Conservation (phyloP, 1,140 invertebrate species). For the Zaprionus tsacasi region DNA sequence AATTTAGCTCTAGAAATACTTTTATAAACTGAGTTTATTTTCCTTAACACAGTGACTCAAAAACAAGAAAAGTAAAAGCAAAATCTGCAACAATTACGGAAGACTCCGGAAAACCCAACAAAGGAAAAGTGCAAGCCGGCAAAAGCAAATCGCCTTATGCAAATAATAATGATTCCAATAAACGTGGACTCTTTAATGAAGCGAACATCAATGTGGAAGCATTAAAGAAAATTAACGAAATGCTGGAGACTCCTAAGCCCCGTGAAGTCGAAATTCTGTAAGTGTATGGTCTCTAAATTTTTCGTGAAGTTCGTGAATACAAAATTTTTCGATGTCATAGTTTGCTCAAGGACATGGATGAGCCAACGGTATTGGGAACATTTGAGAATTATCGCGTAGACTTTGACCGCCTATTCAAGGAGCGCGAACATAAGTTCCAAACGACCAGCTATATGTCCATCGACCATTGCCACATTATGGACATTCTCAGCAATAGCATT, state of each 20-base stretch:
- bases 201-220: background rate
- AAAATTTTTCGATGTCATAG: conserved; percentile 24
- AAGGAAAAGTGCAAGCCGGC: background rate
- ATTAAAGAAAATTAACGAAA: conserved; percentile 36
- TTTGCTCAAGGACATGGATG: conserved; percentile 54
- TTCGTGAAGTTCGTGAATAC: background rate
- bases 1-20: background rate
- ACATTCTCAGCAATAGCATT: conserved; percentile 51
- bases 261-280: conserved; percentile 67
- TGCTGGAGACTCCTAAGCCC: conserved; percentile 42
- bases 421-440: conserved; percentile 40
- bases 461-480: conserved; percentile 57
- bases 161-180: conserved; percentile 3
- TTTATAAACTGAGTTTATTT: background rate
- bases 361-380: conserved; percentile 48
- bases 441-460: conserved; percentile 52
- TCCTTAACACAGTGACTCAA: background rate
- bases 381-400: conserved; percentile 56
- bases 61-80: background rate
- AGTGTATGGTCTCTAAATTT: conserved; percentile 3
- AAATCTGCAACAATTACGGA: background rate
- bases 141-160: background rate
- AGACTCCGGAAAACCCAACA: background rate
- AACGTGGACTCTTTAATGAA: conserved; percentile 29
- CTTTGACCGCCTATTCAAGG: conserved; percentile 57